phyloP scores from a whole-genome alignment of 2,888 invertebrate genomes.

The Ypsolopha sequella region DNA sequence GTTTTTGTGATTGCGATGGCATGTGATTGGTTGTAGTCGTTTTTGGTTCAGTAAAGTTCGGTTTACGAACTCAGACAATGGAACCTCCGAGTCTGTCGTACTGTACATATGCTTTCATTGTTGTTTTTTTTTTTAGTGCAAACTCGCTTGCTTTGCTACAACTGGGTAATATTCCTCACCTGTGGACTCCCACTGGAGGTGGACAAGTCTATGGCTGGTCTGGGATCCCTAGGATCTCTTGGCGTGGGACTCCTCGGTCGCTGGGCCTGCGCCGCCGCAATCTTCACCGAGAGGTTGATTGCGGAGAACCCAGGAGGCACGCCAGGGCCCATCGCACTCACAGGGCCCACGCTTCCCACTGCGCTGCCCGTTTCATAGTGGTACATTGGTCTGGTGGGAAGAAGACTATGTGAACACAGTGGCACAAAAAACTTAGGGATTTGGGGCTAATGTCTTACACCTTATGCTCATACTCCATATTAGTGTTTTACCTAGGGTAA shows the following conservation, averaged over 20 bases:
- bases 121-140: no score
- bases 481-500: slow-evolving; percentile 74
- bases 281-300: slow-evolving; percentile 88
- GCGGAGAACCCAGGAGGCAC: slow-evolving; percentile 83
- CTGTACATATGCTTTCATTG: no score
- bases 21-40: no score
- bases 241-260: slow-evolving; percentile 81
- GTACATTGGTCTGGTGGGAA: slow-evolving; percentile 78
- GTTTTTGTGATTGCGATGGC: no score
- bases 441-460: background rate
- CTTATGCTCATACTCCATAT: background rate
- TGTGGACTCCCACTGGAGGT: slow-evolving; percentile 92
- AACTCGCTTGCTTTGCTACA: no score
- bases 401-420: background rate
- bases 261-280: slow-evolving; percentile 79
- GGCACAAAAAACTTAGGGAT: background rate
- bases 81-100: no score
- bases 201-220: slow-evolving; percentile 88
- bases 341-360: slow-evolving; percentile 71
- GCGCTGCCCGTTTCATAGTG: slow-evolving; percentile 77
- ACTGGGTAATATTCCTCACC: slow-evolving; percentile 57
- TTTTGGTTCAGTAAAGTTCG: no score
- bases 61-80: no score
- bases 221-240: slow-evolving; percentile 81
- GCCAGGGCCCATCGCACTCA: slow-evolving; percentile 75